These are phyloP conservation scores for Drosophila ambigua DNA, from an alignment of 1,140 invertebrate genomes.

Conservation along the genomic window DNA sequence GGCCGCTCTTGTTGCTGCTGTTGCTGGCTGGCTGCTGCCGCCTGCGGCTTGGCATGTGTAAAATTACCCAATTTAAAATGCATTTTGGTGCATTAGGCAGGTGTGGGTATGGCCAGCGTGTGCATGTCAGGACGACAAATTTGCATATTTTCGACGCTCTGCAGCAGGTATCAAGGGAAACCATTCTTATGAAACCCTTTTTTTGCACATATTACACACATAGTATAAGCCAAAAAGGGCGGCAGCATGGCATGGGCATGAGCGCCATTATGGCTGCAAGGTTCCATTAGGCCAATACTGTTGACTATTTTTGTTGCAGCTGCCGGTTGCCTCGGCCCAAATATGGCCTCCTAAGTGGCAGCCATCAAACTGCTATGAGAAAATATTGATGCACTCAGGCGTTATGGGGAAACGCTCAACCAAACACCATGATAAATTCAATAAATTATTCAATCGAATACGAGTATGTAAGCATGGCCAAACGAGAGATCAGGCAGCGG, in stretches of 20 bases:
- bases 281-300: constrained; percentile 70
- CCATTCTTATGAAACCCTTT: constrained; percentile 20
- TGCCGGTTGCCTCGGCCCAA: neutral
- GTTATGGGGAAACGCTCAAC: neutral
- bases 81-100: constrained; percentile 72
- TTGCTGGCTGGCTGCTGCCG: constrained; percentile 33
- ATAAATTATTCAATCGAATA: constrained; percentile 40
- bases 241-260: constrained; percentile 33
- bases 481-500: constrained; percentile 18
- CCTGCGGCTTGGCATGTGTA: constrained; percentile 64
- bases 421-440: constrained; percentile 17
- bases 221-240: neutral
- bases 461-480: neutral
- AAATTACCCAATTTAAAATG: constrained; percentile 77
- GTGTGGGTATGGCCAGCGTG: constrained; percentile 9
- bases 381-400: constrained; percentile 48
- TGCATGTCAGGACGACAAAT: constrained; percentile 33
- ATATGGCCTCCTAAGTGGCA: constrained; percentile 32
- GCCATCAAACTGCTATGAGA: constrained; percentile 27
- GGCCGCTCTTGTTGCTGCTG: too few species aligned
- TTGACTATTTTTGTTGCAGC: constrained; percentile 21
- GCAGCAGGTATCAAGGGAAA: constrained; percentile 25
- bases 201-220: constrained; percentile 3
- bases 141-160: constrained; percentile 61
- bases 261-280: constrained; percentile 43